phyloP scores from a whole-genome alignment of 2,888 invertebrate species.

The Apodemia duryi region DNA sequence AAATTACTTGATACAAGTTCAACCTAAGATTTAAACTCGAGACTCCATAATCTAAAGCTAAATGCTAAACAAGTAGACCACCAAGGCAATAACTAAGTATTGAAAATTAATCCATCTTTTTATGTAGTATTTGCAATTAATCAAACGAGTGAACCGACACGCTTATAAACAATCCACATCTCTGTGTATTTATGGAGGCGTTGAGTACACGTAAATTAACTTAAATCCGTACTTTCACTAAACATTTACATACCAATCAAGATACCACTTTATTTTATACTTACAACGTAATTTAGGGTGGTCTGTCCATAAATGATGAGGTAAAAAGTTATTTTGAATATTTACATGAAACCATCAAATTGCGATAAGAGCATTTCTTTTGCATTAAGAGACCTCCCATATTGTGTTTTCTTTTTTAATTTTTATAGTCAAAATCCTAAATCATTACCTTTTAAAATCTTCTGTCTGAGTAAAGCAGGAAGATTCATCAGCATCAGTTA shows the following conservation, averaged over 20 bases:
- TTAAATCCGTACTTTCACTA: slow-evolving; percentile 18
- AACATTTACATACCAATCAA: neutral
- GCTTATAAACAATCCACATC: slow-evolving; percentile 26
- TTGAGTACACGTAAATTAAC: slow-evolving; percentile 17
- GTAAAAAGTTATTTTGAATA: neutral
- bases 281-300: neutral
- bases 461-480: too few species aligned
- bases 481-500: too few species aligned
- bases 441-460: too few species aligned
- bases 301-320: neutral
- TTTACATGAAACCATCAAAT: neutral
- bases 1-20: too few species aligned
- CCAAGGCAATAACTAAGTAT: too few species aligned
- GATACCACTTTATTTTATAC: neutral
- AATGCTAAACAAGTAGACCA: too few species aligned
- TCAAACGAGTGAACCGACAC: slow-evolving; percentile 30
- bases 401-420: too few species aligned
- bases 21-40: too few species aligned
- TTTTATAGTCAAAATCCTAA: too few species aligned
- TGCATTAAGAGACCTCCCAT: too few species aligned
- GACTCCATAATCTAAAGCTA: too few species aligned
- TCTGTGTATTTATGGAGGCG: slow-evolving; percentile 26
- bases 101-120: neutral
- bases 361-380: too few species aligned
- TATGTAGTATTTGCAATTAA: slow-evolving; percentile 16